Evolutionary conservation across 2,888 invertebrate species (phyloP), one percentile per base, ranked within the genome.

Genomic region (Cylloceria caligata): DNA sequence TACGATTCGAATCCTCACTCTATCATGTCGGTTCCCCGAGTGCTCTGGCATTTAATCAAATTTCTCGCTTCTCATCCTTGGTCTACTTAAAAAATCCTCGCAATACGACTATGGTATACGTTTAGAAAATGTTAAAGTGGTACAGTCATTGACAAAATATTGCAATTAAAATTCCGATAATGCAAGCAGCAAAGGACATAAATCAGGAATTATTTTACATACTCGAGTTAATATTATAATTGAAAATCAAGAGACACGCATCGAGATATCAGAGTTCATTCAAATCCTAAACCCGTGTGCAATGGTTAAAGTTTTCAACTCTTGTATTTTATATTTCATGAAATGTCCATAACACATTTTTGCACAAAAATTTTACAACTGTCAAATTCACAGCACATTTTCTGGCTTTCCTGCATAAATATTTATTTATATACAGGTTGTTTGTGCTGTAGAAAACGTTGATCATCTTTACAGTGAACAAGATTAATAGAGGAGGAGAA

Each of bases 21-120:
- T 52, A 24, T 47, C 65, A 45, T 65, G 45, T n/a, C 47, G 47
- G 1, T n/a, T 45, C 24, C 65, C 11, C 49, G 65, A 60, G 68
- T 65, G 5, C 24, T 62, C 45, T 36, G 55, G 13, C 52, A 36
- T 19, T 42, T 72, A 77, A 72, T 78, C 78, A 72, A 47, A 64
- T 78, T 71, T 76, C 34, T 57, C 75, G 45, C 45, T 19, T 24
- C 52, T n/a, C 24, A 42, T 34, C 45, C 57, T 68, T 49, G 24
- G 67, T 19, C 21, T 67, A 13, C 19, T 21, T 52, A 36, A 27
- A 52, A 52, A 68, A 36, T n/a, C 21, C 39, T 36, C 68, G 36
- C 21, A 21, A 39, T 68, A 36, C n/a, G n/a, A n/a, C 52, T 36
- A 34, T 52, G 34, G 68, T 21, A 30, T 36, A 6, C 13, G 3